Evolutionary conservation across 2,888 invertebrate species (phyloP).

Genomic region (Pristionchus arcanus): DNA sequence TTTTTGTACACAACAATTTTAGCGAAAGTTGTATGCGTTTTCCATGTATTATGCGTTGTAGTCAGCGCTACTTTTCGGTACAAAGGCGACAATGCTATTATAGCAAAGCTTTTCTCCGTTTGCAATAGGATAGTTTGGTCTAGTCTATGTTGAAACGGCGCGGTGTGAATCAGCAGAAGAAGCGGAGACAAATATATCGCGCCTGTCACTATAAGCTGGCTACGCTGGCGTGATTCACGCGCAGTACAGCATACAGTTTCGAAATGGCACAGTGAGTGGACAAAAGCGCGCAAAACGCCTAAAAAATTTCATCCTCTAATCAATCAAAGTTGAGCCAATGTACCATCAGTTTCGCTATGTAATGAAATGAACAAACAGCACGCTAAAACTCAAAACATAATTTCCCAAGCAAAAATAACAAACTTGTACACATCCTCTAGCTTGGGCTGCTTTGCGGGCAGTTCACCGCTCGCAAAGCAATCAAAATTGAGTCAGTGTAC

Average conservation of each 20-base stretch:
- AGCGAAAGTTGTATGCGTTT: too few species aligned
- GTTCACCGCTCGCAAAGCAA: neutral
- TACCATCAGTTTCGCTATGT: too few species aligned
- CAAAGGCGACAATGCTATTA: too few species aligned
- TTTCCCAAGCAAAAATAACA: neutral
- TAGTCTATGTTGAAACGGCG: neutral
- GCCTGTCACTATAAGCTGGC: neutral
- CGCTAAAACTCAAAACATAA: neutral
- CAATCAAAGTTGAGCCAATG: too few species aligned
- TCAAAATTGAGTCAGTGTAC: too few species aligned
- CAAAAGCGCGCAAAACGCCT: neutral
- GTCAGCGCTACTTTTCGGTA: too few species aligned
- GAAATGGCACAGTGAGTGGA: neutral
- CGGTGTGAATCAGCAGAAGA: neutral
- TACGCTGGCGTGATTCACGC: neutral
- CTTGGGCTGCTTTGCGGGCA: conserved; percentile 24
- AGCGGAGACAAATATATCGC: neutral
- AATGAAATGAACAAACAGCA: too few species aligned
- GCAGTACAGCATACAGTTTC: neutral
- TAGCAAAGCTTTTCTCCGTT: too few species aligned
- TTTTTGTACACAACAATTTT: too few species aligned
- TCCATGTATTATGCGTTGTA: too few species aligned
- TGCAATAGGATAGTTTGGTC: neutral
- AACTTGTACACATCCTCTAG: conserved; percentile 43
- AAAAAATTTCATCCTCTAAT: neutral